Evolutionary conservation across 2,113 vertebrate genomes (phyloP), one percentile per base, ranked within the genome.

Genomic region (Ictalurus furcatus): DNA sequence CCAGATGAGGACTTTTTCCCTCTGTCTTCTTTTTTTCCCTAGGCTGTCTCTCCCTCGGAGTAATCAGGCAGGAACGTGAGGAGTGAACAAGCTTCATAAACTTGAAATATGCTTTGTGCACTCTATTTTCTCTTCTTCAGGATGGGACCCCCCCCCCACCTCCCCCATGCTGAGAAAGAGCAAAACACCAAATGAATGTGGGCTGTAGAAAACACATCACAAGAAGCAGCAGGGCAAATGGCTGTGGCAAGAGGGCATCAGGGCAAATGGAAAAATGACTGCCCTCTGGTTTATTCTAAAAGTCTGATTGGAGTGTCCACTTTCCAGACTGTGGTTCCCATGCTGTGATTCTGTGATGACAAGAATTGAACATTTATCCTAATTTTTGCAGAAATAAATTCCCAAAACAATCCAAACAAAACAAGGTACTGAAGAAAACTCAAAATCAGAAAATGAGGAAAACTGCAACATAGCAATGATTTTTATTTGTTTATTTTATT

Each of bases 31-130:
- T 86, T 87, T 52, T 52, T 88, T 87, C 48, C 17, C 74, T 56
- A 12, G 28, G 14, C 48, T 76, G 56, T 74, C 87, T 95, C 87
- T 95, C 84, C 94, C 87, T 94, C 65, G 11, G 94, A 96, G 96
- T 97, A 96, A 97, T 96, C 96, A 96, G 95, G 93, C 93, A 95
- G 96, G 96, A 96, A 97, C 96, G 95, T 95, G 94, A 95, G 96
- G 95, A 96, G 95, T 95, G 95, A 96, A 95, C 96, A 96, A 92
- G 93, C 96, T 96, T 95, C 95, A 93, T 96, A 93, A 94, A 96
- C 96, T 96, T 93, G 94, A 96, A 97, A 96, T 94, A 92, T 94
- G 92, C 91, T 85, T 92, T 95, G 88, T 88, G 90, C 88, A 90
- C 88, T 93, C 93, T 89, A 91, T 92, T 91, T 90, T 90, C 89